Percentiles rank a stretch among this genome's conserved stretches.
These are phyloP conservation scores for Tribolium freemani DNA, from an alignment of 2,888 invertebrate species.

Conservation along the genomic window DNA sequence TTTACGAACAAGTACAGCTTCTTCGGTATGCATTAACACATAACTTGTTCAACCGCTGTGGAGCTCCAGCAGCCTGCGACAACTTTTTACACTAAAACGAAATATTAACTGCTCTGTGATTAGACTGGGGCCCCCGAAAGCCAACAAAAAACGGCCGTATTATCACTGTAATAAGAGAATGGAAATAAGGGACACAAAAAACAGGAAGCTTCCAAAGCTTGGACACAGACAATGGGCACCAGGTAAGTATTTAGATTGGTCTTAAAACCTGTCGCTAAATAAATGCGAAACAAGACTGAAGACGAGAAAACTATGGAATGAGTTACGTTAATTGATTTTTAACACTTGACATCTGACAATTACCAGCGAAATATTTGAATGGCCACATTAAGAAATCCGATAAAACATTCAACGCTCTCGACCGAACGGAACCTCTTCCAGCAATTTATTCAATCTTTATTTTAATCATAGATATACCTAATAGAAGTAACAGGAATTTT, in stretches of 20 bases:
- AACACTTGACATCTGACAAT: conserved; percentile 18
- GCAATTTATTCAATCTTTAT: conserved; percentile 16
- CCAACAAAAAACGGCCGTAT: conserved; percentile 21
- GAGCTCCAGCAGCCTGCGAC: conserved; percentile 19
- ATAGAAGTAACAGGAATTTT: conserved; percentile 2
- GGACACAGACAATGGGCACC: too few relatives aligned
- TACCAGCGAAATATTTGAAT: conserved; percentile 6
- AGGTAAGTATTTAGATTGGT: too few relatives aligned
- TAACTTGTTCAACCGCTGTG: conserved; percentile 24
- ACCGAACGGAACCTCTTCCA: background rate
- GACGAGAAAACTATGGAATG: background rate
- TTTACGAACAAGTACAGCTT: conserved; percentile 31
- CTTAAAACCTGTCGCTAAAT: too few relatives aligned
- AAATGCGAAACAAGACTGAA: conserved; percentile 1
- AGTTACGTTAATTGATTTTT: conserved; percentile 38
- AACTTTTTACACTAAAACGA: conserved; percentile 37
- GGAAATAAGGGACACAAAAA: conserved; percentile 30
- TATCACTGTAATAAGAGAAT: conserved; percentile 21
- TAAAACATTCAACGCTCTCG: conserved; percentile 34
- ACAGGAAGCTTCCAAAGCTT: background rate
- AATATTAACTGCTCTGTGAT: conserved; percentile 41
- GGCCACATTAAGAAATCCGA: conserved; percentile 21
- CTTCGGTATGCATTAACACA: conserved; percentile 40
- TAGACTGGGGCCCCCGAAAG: conserved; percentile 25
- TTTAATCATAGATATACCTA: conserved; percentile 18